Conservation (phyloP, 2,797 vertebrate genomes). For the Lepilemur septentrionalis region DNA sequence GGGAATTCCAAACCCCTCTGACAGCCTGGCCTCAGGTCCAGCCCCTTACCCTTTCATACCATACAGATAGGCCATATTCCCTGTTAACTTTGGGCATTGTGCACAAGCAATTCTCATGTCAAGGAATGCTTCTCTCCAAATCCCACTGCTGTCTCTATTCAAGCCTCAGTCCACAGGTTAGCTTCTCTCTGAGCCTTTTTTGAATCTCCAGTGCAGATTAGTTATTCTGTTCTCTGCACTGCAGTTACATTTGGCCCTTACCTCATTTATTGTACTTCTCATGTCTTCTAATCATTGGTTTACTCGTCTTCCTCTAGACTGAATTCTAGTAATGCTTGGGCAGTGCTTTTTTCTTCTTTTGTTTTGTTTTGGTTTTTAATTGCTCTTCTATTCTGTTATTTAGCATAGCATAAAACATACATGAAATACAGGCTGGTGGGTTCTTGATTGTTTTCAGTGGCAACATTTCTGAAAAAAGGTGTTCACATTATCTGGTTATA, state of each 20-base stretch:
- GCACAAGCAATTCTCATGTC: neutral
- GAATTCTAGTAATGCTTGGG: neutral
- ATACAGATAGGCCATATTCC: fast-evolving
- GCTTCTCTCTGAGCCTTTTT: neutral
- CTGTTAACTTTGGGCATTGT: neutral
- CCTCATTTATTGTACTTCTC: neutral
- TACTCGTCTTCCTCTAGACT: neutral
- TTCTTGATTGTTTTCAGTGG: neutral
- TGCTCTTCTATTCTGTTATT: neutral
- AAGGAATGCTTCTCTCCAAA: neutral
- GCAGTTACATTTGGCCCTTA: neutral
- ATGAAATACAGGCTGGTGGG: neutral
- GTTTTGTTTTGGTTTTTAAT: neutral
- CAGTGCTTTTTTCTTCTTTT: neutral
- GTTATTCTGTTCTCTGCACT: neutral
- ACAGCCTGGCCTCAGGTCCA: neutral
- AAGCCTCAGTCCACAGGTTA: neutral
- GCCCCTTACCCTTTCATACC: too few species aligned
- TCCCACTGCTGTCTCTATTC: neutral
- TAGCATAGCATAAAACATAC: neutral
- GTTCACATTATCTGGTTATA: neutral
- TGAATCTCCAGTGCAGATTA: neutral
- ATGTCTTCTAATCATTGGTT: neutral
- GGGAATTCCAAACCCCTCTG: neutral
- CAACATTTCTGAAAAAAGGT: neutral